A percentile compares a stretch with the other conserved stretches of the same genome.
Evolutionary conservation across 2,888 invertebrate genomes (phyloP).

Genomic region (Neoaliturus tenellus): DNA sequence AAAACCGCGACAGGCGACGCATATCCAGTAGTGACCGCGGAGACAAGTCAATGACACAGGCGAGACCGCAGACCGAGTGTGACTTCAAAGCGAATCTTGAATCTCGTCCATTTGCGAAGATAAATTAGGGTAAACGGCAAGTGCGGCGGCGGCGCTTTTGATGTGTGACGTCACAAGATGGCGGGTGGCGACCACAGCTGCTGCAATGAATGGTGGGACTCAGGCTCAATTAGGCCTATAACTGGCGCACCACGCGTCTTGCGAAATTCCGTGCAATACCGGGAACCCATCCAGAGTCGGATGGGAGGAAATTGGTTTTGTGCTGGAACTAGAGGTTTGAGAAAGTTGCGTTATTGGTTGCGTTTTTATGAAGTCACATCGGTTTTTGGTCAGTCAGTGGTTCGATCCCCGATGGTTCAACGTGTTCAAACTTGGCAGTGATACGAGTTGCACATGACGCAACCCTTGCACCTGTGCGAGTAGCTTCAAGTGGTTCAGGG

Average conservation of each 20-base stretch:
- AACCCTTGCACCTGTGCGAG: no score
- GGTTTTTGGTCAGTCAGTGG: no score
- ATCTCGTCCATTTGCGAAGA: slow-evolving; percentile 16
- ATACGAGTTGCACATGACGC: no score
- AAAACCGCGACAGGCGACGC: neutral
- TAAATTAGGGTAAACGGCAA: neutral
- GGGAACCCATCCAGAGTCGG: neutral
- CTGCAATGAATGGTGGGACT: neutral
- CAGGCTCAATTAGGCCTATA: slow-evolving; percentile 20
- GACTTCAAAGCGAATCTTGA: neutral
- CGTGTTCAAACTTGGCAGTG: no score
- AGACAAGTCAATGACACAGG: neutral
- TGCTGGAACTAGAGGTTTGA: no score
- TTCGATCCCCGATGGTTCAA: no score
- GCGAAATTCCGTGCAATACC: slow-evolving; percentile 16
- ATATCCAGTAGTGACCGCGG: neutral
- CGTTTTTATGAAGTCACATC: no score
- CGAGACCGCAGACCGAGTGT: neutral
- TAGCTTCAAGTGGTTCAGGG: no score
- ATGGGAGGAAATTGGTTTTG: no score
- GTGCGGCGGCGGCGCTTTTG: neutral
- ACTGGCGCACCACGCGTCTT: neutral
- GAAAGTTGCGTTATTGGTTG: no score
- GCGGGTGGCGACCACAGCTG: neutral
- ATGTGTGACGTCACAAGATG: slow-evolving; percentile 31